These are phyloP conservation scores for Zoroaster sp. DNA, from an alignment of 53 echinoderm and acorn worm genomes.

Conservation along the genomic window DNA sequence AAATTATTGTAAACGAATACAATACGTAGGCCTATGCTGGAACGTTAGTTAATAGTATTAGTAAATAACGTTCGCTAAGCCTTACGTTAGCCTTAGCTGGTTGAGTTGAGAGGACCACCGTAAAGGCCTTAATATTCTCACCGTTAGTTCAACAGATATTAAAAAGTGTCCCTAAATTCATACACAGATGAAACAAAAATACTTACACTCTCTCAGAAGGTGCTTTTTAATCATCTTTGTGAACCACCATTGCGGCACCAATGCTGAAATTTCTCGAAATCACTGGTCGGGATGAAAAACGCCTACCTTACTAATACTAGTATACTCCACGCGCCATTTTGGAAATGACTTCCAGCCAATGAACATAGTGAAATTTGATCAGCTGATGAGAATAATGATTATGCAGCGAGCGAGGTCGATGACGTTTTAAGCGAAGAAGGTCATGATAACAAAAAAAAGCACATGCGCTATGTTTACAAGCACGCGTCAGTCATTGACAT, in stretches of 20 bases:
- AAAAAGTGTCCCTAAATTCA: background rate
- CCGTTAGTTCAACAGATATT: too few relatives aligned
- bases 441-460: conserved; percentile 11
- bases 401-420: background rate
- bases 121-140: too few relatives aligned
- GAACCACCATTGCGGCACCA: too few relatives aligned
- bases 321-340: conserved; percentile 51
- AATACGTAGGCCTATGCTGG: too few relatives aligned
- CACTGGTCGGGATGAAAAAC: background rate
- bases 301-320: too few relatives aligned
- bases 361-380: background rate
- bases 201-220: background rate
- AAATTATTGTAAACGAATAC: too few relatives aligned
- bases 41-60: too few relatives aligned
- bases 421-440: background rate
- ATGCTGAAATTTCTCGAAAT: background rate
- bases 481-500: background rate
- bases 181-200: background rate
- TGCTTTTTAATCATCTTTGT: background rate
- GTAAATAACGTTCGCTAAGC: too few relatives aligned
- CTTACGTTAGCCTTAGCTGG: too few relatives aligned
- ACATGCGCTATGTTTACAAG: conserved; percentile 31
- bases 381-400: conserved; percentile 31
- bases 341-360: conserved; percentile 53
- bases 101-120: too few relatives aligned